Evolutionary conservation across 2,113 vertebrate genomes (phyloP).

Genomic region (Lepidothrix coronata): DNA sequence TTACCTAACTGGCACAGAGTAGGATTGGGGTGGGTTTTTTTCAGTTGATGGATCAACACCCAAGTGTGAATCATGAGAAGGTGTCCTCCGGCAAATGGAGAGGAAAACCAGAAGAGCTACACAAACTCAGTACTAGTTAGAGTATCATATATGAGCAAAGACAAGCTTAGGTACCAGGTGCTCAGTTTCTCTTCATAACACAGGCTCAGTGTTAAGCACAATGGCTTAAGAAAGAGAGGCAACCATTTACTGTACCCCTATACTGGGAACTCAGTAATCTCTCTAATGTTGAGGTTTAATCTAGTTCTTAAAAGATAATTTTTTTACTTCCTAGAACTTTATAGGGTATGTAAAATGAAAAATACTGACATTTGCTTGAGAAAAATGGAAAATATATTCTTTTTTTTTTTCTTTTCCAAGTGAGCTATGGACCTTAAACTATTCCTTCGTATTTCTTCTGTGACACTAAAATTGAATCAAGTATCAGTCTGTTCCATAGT

Average conservation of each 20-base stretch:
- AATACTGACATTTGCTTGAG: not conserved
- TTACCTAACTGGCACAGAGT: not conserved
- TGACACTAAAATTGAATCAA: not conserved
- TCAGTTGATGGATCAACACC: not conserved
- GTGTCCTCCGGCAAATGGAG: not conserved
- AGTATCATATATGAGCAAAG: not conserved
- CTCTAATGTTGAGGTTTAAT: not conserved
- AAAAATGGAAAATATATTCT: not conserved
- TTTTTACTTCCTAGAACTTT: not conserved
- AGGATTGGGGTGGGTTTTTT: not conserved
- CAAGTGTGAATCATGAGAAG: not conserved
- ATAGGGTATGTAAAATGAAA: not conserved
- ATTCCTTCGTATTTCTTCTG: not conserved
- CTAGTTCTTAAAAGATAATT: not conserved
- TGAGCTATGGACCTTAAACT: not conserved
- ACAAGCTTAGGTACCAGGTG: rapidly evolving
- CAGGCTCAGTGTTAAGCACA: not conserved
- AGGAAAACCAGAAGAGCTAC: not conserved
- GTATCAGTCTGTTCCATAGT: not conserved
- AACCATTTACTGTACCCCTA: not conserved
- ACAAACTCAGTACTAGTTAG: not conserved
- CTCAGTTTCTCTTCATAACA: not conserved
- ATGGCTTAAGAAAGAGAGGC: not conserved
- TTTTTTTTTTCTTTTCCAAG: not conserved
- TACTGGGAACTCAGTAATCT: not conserved